phyloP scores from a whole-genome alignment of 2,113 vertebrate species.

The Tetrax tetrax region DNA sequence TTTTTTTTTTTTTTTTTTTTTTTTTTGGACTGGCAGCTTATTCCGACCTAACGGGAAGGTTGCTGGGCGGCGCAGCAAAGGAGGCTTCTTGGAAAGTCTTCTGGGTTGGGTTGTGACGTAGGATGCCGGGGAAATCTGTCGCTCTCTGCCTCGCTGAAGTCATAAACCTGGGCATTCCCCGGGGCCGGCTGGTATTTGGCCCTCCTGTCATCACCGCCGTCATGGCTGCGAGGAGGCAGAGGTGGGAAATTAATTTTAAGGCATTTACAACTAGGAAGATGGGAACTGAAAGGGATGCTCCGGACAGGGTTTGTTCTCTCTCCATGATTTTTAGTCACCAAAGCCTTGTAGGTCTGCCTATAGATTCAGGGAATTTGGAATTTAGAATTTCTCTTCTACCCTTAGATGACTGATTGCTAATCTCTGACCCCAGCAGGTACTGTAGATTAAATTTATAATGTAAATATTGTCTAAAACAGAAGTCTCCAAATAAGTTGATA shows the following conservation, averaged over 20 bases:
- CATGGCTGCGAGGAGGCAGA: not conserved
- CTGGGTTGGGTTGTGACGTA: slow-evolving; percentile 57
- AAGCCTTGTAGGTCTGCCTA: slow-evolving; percentile 9
- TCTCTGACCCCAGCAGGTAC: not conserved
- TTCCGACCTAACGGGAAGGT: not conserved
- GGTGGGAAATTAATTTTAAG: slow-evolving; percentile 27
- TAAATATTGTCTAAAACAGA: not conserved
- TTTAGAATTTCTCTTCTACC: not conserved
- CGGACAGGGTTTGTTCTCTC: not conserved
- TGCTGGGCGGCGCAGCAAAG: slow-evolving; percentile 57
- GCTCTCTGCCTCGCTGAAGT: slow-evolving; percentile 34
- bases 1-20: not conserved
- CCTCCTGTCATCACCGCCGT: not conserved
- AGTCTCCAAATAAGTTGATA: not conserved
- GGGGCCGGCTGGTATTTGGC: slow-evolving; percentile 39
- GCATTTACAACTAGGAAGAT: not conserved
- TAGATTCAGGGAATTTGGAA: not conserved
- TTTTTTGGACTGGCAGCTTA: not conserved
- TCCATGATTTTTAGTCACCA: not conserved
- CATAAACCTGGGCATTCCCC: slow-evolving; percentile 43
- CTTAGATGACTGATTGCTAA: not conserved
- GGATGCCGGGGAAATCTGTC: slow-evolving; percentile 39
- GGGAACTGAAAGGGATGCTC: slow-evolving; percentile 37
- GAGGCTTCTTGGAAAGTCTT: slow-evolving; percentile 63
- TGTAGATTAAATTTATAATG: not conserved